phyloP scores from a whole-genome alignment of 2,113 vertebrate genomes.

The Gila orcuttii region DNA sequence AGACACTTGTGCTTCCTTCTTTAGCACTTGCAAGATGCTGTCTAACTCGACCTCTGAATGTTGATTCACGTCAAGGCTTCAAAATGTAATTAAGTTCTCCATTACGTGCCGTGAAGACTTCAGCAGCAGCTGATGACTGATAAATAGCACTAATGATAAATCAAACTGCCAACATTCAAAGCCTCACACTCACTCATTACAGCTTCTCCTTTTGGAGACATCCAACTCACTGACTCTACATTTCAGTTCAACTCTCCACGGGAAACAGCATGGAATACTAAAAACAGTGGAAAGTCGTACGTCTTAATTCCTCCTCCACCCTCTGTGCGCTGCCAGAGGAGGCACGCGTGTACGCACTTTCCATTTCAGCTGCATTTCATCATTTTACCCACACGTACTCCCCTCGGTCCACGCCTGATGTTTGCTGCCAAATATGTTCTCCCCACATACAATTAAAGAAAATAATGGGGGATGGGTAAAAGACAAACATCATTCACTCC shows the following conservation, averaged over 20 bases:
- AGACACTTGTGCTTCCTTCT: not conserved
- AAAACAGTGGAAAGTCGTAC: conserved; percentile 4
- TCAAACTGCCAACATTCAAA: conserved; percentile 35
- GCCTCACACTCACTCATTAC: conserved; percentile 30
- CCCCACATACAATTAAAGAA: conserved; percentile 16
- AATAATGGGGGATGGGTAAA: not conserved
- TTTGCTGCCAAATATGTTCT: conserved; percentile 20
- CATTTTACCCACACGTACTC: conserved; percentile 34
- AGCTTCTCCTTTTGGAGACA: not conserved
- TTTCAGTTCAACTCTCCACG: conserved; percentile 11
- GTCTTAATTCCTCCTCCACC: conserved; percentile 3
- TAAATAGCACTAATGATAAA: conserved; percentile 50
- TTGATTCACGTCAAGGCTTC: conserved; percentile 42
- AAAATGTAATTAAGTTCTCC: conserved; percentile 57
- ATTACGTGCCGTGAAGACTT: conserved; percentile 37
- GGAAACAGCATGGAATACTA: conserved; percentile 26
- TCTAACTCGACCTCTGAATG: conserved; percentile 39
- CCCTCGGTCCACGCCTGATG: conserved; percentile 18
- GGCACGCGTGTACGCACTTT: not conserved
- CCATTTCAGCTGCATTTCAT: conserved; percentile 54
- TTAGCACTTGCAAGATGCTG: conserved; percentile 29
- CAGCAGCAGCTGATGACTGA: conserved; percentile 47
- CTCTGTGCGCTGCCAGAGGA: not conserved
- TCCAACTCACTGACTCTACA: conserved; percentile 20
- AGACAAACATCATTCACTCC: conserved; percentile 51